phyloP scores from a whole-genome alignment of 2,888 invertebrate genomes.

The Apotomis betuletana region DNA sequence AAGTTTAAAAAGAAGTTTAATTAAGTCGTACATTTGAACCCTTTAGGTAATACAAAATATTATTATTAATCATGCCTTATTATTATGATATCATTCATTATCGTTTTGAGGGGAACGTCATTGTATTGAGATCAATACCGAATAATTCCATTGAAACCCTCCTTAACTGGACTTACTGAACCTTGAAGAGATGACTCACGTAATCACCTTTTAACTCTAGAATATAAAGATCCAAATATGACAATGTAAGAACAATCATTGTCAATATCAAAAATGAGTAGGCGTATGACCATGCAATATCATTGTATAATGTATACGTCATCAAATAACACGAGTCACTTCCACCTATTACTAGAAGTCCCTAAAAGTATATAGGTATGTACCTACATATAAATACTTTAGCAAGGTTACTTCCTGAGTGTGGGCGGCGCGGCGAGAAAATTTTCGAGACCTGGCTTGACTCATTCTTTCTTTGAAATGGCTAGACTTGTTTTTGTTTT shows the following conservation, averaged over 20 bases:
- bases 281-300: slow-evolving; percentile 42
- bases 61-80: too few species aligned
- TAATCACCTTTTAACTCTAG: slow-evolving; percentile 45
- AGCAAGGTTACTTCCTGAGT: slow-evolving; percentile 19
- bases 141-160: slow-evolving; percentile 24
- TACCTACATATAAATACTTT: not conserved
- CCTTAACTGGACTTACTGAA: slow-evolving; percentile 23
- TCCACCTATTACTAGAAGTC: slow-evolving; percentile 10
- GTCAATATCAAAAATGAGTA: slow-evolving; percentile 41
- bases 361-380: not conserved
- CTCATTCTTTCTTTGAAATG: slow-evolving; percentile 23
- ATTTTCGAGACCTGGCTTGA: slow-evolving; percentile 17
- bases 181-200: slow-evolving; percentile 60
- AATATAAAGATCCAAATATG: slow-evolving; percentile 59
- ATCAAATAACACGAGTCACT: not conserved
- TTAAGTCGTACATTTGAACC: too few species aligned
- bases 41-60: too few species aligned
- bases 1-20: too few species aligned
- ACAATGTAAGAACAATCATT: slow-evolving; percentile 47
- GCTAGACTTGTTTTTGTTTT: slow-evolving; percentile 24
- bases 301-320: slow-evolving; percentile 48
- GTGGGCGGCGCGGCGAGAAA: not conserved
- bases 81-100: too few species aligned
- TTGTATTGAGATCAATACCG: slow-evolving; percentile 30
- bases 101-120: slow-evolving; percentile 11